Base-by-base conservation (phyloP, 2,797 vertebrate species). In the Sebastolobus altivelis region DNA sequence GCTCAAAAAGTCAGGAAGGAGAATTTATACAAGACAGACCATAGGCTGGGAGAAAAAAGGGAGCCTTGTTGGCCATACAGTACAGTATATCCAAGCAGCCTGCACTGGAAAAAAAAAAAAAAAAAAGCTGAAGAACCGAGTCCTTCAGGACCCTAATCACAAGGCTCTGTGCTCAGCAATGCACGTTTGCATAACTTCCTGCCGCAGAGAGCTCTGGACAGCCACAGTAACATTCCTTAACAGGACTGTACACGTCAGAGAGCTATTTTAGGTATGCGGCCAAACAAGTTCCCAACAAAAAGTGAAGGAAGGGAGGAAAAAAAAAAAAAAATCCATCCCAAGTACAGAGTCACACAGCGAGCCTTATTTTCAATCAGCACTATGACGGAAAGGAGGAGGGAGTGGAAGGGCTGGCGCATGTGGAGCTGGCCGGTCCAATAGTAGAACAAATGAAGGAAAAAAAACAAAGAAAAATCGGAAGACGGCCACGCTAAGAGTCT, bases 201-300 rank as follows among this genome's bases (percentile, higher is more conserved):
- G 91, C 95, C 94, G 38, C 95, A 91, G 88, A 95, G 86, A 87
- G 89, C 81, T 94, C 93, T 93, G 87, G 90, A 94, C 90, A 91
- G 96, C 95, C 95, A 90, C 95, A 95, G 94, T 94, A 89, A 92
- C 95, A 97, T 96, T 97, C 96, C 96, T 92, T 76, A 94, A 94
- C 96, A 96, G 95, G 96, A 96, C 95, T 90, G 94, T 95, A 95
- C 96, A 96, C 43, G 92, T 96, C 96, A 97, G 94, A 95, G 93
- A 96, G 96, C 95, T 95, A 97, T 97, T 95, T 96, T 93, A 97
- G 96, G 95, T 95, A 97, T 96, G 96, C 90, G 92, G 96, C 96
- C 95, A 92, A 96, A 95, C 95, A 94, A 95, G 96, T 95, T 95
- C 88, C 90, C 92, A 89, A 95, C 92, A 94, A 93, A 95, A 95